Evolutionary conservation across 2,113 vertebrate species (phyloP).

Genomic region (Psettodes erumei): DNA sequence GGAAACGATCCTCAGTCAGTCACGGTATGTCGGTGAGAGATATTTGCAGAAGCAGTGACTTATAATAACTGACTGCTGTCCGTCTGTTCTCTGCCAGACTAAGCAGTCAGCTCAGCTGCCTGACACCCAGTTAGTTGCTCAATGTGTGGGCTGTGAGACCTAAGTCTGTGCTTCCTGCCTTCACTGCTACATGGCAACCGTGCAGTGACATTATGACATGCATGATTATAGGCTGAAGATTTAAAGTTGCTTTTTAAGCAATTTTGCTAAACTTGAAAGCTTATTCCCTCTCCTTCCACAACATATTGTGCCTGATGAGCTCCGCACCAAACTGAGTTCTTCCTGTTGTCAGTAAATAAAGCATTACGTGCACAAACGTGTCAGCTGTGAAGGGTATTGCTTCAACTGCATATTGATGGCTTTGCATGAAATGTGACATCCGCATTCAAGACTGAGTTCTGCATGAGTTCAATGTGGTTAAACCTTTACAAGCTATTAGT

Average conservation of each 20-base stretch:
- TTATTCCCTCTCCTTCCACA: not conserved
- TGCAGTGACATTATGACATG: not conserved
- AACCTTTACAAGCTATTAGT: not conserved
- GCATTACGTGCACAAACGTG: not conserved
- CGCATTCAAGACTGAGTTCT: not conserved
- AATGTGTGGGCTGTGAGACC: not conserved
- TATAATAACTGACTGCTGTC: constrained; percentile 35
- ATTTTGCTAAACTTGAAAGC: not conserved
- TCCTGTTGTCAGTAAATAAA: not conserved
- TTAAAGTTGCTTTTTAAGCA: not conserved
- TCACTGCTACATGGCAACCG: not conserved
- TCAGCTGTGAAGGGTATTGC: not conserved
- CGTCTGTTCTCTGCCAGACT: constrained; percentile 32
- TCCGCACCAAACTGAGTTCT: not conserved
- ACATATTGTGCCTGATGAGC: not conserved
- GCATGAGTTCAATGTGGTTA: not conserved
- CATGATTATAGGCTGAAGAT: constrained; percentile 12
- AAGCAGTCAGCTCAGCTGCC: constrained; percentile 20
- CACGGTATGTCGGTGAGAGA: no score
- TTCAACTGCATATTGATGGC: not conserved
- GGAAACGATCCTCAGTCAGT: not conserved
- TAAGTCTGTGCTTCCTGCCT: not conserved
- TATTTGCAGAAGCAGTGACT: not conserved
- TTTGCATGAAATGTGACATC: not conserved
- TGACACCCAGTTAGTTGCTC: no score